These are phyloP conservation scores for Luehdorfia chinensis DNA, from an alignment of 1,140 invertebrate species.

Conservation along the genomic window DNA sequence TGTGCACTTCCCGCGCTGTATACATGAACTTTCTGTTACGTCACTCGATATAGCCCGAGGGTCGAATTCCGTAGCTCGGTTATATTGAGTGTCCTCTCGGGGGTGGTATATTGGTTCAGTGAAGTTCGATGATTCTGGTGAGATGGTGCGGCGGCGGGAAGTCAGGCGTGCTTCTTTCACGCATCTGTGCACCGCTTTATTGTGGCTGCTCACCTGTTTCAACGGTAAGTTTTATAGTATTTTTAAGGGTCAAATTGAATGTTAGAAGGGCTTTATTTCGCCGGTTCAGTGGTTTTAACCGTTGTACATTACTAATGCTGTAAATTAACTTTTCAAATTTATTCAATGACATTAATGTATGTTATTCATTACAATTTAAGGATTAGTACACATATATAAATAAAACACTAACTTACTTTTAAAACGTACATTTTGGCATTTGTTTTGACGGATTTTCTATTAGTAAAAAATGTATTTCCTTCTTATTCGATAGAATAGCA, in stretches of 20 bases:
- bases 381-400: background rate
- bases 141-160: slow-evolving; percentile 59
- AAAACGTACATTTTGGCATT: too few relatives aligned
- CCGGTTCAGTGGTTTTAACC: slow-evolving; percentile 37
- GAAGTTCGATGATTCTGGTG: slow-evolving; percentile 51
- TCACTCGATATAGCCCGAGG: slow-evolving; percentile 43
- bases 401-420: too few relatives aligned
- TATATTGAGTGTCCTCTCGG: slow-evolving; percentile 39
- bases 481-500: too few relatives aligned
- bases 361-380: background rate
- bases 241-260: slow-evolving; percentile 39
- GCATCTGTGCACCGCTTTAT: slow-evolving; percentile 46
- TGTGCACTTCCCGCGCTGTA: slow-evolving; percentile 3
- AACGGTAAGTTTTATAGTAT: slow-evolving; percentile 51
- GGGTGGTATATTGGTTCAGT: slow-evolving; percentile 53
- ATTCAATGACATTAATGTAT: background rate
- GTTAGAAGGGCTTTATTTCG: slow-evolving; percentile 28
- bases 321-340: background rate
- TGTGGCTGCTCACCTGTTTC: slow-evolving; percentile 60
- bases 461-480: too few relatives aligned
- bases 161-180: slow-evolving; percentile 39
- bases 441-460: too few relatives aligned
- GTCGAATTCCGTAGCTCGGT: slow-evolving; percentile 32
- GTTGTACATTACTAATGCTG: slow-evolving; percentile 24
- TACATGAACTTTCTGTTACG: slow-evolving; percentile 55